Percentiles rank a stretch among this genome's conserved stretches.
Evolutionary conservation across 1,140 invertebrate species (phyloP).

Genomic region (Drosophila sulfurigaster): DNA sequence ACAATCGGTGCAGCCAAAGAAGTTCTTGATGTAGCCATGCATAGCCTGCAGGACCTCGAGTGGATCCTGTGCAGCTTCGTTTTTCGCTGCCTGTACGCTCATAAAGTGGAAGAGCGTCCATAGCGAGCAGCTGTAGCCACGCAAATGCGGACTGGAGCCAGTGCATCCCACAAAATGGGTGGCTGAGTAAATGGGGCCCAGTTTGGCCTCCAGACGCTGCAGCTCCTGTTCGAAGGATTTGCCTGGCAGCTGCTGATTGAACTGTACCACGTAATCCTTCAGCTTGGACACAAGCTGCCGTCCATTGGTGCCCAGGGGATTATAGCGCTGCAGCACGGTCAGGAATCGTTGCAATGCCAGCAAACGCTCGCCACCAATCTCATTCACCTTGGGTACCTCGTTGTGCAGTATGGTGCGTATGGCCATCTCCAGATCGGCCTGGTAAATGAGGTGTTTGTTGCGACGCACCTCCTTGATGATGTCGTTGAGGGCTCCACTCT

Average conservation of each 20-base stretch:
- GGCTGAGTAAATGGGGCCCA: conserved; percentile 63
- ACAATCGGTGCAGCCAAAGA: conserved; percentile 97
- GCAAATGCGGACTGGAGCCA: conserved; percentile 86
- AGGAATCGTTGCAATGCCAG: conserved; percentile 91
- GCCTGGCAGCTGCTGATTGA: conserved; percentile 65
- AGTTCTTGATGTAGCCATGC: conserved; percentile 95
- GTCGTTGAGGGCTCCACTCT: conserved; percentile 6
- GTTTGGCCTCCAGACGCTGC: conserved; percentile 49
- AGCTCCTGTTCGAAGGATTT: conserved; percentile 70
- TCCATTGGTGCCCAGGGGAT: conserved; percentile 86
- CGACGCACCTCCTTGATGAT: conserved; percentile 68
- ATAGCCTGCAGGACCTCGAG: conserved; percentile 92
- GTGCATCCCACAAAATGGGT: conserved; percentile 89
- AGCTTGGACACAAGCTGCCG: conserved; percentile 87
- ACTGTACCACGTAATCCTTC: conserved; percentile 65
- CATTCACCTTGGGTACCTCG: conserved; percentile 90
- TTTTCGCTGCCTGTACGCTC: conserved; percentile 91
- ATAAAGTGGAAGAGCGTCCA: conserved; percentile 98
- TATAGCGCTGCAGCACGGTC: conserved; percentile 87
- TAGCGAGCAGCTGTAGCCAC: conserved; percentile 98
- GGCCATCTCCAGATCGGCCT: conserved; percentile 94
- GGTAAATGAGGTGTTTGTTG: conserved; percentile 88
- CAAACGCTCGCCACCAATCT: conserved; percentile 89
- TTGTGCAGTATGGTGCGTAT: conserved; percentile 91
- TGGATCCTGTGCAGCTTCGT: conserved; percentile 86